Evolutionary conservation across 2,113 vertebrate species (phyloP).

Genomic region (Hiodon tergisus): DNA sequence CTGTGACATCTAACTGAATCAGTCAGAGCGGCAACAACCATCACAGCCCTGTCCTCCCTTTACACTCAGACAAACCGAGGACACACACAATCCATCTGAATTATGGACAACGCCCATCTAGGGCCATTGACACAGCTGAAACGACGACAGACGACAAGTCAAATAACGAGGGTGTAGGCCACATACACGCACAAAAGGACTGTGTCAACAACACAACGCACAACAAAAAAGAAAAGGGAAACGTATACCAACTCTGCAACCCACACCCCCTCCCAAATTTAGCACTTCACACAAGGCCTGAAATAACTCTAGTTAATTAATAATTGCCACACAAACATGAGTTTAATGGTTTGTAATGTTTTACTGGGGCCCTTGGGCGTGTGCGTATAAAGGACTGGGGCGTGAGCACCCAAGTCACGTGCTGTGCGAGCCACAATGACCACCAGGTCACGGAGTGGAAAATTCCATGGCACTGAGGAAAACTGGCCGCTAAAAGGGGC

Average conservation of each 20-base stretch:
- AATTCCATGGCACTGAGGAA: constrained; percentile 1
- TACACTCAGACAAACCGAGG: no score
- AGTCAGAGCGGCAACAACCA: no score
- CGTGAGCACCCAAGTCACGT: no score
- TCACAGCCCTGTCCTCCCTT: no score
- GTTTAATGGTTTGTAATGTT: not conserved
- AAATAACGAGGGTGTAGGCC: not conserved
- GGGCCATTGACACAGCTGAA: no score
- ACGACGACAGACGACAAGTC: not conserved
- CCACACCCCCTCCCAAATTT: not conserved
- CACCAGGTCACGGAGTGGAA: not conserved
- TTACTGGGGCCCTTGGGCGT: no score
- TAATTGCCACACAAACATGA: not conserved
- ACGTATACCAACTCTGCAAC: no score
- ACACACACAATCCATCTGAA: no score
- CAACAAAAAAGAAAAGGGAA: not conserved
- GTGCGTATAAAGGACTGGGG: no score
- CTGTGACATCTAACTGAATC: no score
- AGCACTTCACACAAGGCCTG: not conserved
- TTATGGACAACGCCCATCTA: no score
- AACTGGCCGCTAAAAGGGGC: not conserved
- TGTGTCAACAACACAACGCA: not conserved
- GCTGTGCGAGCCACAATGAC: not conserved
- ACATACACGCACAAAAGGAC: not conserved
- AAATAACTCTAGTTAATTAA: not conserved